Conservation (phyloP, 2,888 invertebrate genomes). For the Pyrrhosoma nymphula region DNA sequence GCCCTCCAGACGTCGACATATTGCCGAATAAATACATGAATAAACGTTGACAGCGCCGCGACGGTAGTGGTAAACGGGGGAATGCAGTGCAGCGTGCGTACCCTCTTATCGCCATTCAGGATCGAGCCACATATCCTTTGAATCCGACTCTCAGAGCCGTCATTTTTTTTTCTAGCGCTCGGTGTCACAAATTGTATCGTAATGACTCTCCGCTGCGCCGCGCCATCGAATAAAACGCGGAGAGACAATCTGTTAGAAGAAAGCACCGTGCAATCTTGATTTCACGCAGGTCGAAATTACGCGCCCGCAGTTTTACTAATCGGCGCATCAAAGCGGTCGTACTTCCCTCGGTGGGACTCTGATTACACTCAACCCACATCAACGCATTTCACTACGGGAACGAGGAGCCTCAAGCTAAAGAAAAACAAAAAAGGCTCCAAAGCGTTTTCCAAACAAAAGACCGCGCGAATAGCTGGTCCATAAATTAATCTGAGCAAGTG, state of each 20-base stretch:
- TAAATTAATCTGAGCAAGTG: too few relatives aligned
- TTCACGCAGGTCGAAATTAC: background rate
- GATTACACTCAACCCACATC: background rate
- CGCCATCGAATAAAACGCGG: background rate
- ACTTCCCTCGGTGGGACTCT: background rate
- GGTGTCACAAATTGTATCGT: slow-evolving; percentile 11
- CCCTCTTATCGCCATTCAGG: background rate
- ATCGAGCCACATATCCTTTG: background rate
- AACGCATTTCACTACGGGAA: too few relatives aligned
- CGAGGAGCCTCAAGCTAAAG: too few relatives aligned
- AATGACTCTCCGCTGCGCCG: background rate
- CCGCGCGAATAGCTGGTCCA: too few relatives aligned
- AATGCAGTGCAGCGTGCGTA: background rate
- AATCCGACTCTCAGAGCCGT: background rate
- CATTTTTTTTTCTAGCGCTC: background rate
- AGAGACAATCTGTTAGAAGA: background rate
- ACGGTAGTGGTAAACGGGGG: background rate
- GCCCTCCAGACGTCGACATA: slow-evolving; percentile 43
- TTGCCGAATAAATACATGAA: slow-evolving; percentile 61
- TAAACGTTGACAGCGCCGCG: slow-evolving; percentile 36
- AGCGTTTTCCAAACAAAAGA: too few relatives aligned
- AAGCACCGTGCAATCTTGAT: background rate
- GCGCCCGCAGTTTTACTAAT: background rate
- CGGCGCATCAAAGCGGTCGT: background rate
- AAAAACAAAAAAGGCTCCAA: too few relatives aligned